Conservation (phyloP, 2,113 vertebrate species). For the Saguinus imperator region DNA sequence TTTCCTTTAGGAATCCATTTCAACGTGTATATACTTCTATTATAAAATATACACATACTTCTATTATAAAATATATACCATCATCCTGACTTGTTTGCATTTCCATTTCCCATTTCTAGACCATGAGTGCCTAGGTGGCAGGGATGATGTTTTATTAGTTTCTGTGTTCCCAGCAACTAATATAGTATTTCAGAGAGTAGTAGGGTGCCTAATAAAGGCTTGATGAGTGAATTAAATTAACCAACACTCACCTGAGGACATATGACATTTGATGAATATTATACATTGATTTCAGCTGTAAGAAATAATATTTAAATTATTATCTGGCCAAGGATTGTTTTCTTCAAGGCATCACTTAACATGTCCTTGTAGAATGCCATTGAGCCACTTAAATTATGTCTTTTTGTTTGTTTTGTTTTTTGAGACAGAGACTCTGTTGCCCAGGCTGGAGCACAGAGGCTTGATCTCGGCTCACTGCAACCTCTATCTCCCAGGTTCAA, state of each 20-base stretch:
- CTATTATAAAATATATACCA: background rate
- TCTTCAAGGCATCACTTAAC: background rate
- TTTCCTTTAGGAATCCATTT: background rate
- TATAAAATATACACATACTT: background rate
- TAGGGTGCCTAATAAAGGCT: background rate
- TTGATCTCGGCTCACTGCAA: too few species aligned
- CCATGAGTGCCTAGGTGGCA: background rate
- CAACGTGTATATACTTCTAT: background rate
- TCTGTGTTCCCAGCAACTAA: conserved; percentile 3
- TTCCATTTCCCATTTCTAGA: background rate
- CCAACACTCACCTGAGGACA: background rate
- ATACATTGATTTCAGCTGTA: conserved; percentile 1
- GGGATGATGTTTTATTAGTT: background rate
- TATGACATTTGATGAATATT: background rate
- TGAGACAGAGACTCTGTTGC: too few species aligned
- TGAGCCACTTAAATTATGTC: background rate
- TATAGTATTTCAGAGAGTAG: background rate
- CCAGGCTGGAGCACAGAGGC: too few species aligned
- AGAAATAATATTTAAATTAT: background rate
- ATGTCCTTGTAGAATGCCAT: background rate
- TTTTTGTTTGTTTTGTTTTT: background rate
- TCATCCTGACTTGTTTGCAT: background rate
- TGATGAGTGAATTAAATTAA: background rate
- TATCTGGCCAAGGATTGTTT: background rate
- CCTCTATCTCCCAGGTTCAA: too few species aligned